Conservation (phyloP, 2,797 vertebrate genomes). For the Gymnothorax javanicus region DNA sequence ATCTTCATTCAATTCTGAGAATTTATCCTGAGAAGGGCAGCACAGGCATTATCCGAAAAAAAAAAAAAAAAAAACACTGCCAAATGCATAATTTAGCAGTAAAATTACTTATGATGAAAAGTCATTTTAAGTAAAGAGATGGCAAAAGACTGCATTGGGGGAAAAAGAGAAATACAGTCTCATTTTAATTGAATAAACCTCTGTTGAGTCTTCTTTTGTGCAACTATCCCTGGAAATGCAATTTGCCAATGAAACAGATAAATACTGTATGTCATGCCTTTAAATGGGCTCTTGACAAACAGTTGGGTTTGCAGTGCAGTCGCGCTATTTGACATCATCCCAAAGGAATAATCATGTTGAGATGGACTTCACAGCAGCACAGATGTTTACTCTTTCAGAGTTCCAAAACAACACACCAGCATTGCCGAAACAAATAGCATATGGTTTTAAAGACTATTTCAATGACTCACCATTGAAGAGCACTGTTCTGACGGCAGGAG, state of each 20-base stretch:
- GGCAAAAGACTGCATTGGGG: not conserved
- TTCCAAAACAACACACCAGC: not conserved
- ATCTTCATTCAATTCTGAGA: not conserved
- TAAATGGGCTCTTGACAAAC: not conserved
- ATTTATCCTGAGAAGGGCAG: too few species aligned
- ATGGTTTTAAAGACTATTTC: not conserved
- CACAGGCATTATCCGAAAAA: not conserved
- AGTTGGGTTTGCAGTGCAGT: not conserved
- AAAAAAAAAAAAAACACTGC: not conserved
- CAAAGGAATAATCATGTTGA: not conserved
- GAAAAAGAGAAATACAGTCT: not conserved
- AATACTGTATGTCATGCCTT: not conserved
- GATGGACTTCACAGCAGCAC: not conserved
- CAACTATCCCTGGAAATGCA: slow-evolving; percentile 10
- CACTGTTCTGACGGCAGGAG: not conserved
- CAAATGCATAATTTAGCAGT: not conserved
- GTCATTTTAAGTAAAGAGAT: not conserved
- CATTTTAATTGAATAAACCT: slow-evolving; percentile 16
- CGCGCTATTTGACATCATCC: not conserved
- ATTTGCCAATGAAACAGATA: slow-evolving; percentile 8
- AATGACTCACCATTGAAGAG: not conserved
- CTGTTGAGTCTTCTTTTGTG: not conserved
- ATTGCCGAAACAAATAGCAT: not conserved
- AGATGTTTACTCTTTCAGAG: not conserved
- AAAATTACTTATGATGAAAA: not conserved